phyloP scores from a whole-genome alignment of 2,797 vertebrate genomes.

The Sebastiscus albofasciatus region DNA sequence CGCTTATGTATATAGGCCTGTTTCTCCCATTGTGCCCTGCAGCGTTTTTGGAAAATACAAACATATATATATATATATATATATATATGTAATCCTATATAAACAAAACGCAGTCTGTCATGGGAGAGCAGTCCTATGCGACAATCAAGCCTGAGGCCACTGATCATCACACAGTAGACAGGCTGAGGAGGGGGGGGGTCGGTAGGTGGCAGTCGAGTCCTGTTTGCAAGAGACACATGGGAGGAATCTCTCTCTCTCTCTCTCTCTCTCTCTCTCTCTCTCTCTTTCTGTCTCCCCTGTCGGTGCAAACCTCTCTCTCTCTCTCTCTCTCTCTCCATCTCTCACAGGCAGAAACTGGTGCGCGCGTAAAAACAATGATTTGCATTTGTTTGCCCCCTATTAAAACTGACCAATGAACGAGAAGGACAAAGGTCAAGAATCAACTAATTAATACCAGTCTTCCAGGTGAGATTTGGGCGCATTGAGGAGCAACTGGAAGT shows the following conservation, averaged over 20 bases:
- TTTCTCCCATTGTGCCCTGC: conserved; percentile 13
- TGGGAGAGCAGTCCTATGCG: conserved; percentile 58
- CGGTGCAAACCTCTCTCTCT: conserved; percentile 16
- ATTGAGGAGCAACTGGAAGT: conserved; percentile 17
- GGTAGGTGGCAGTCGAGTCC: conserved; percentile 94
- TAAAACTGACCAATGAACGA: conserved; percentile 89
- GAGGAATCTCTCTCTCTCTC: conserved; percentile 46
- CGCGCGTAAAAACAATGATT: conserved; percentile 22
- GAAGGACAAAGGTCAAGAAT: conserved; percentile 87
- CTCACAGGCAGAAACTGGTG: neutral
- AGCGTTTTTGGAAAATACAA: conserved; percentile 38
- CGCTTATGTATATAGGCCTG: neutral
- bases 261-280: conserved; percentile 15
- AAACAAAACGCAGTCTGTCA: conserved; percentile 54
- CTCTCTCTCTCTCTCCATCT: neutral
- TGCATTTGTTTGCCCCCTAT: conserved; percentile 52
- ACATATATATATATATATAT: conserved; percentile 39
- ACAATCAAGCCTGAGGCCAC: conserved; percentile 63
- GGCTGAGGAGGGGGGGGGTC: conserved; percentile 48
- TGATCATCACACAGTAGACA: conserved; percentile 9
- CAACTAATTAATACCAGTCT: conserved; percentile 86
- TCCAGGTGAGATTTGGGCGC: conserved; percentile 50
- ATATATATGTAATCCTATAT: conserved; percentile 35
- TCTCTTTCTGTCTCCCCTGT: conserved; percentile 1
- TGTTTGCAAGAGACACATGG: conserved; percentile 70